A percentile compares a stretch with the other conserved stretches of the same genome.
These are phyloP conservation scores for Tachuris rubrigastra DNA, from an alignment of 2,113 vertebrate genomes.

Conservation along the genomic window DNA sequence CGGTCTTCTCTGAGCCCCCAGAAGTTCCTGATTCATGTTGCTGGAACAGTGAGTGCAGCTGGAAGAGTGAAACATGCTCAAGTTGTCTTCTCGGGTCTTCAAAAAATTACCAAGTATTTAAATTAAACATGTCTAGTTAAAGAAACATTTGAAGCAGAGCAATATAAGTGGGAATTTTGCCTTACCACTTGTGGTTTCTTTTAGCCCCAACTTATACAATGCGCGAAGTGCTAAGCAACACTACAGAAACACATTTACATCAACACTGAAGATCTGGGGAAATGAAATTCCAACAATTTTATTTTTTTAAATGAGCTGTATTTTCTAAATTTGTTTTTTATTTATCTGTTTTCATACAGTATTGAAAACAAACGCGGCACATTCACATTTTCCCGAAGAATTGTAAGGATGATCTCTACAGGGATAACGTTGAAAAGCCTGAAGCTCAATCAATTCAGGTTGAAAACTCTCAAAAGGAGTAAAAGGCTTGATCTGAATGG, in stretches of 20 bases:
- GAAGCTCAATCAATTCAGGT: slow-evolving; percentile 88
- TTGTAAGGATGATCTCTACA: slow-evolving; percentile 92
- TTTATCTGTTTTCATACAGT: slow-evolving; percentile 90
- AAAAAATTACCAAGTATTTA: slow-evolving; percentile 70
- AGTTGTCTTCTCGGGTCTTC: slow-evolving; percentile 71
- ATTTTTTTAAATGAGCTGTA: slow-evolving; percentile 85
- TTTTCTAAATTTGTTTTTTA: slow-evolving; percentile 84
- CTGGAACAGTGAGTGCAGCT: slow-evolving; percentile 66
- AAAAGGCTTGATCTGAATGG: slow-evolving; percentile 88
- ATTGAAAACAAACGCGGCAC: slow-evolving; percentile 93
- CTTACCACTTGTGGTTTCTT: slow-evolving; percentile 68
- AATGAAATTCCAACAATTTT: slow-evolving; percentile 84
- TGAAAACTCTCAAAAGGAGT: slow-evolving; percentile 89
- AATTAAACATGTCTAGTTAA: slow-evolving; percentile 75
- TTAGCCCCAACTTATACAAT: slow-evolving; percentile 78
- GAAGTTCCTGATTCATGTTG: slow-evolving; percentile 71
- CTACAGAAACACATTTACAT: slow-evolving; percentile 88
- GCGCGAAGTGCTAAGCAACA: slow-evolving; percentile 79
- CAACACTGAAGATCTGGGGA: slow-evolving; percentile 89
- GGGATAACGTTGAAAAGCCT: slow-evolving; percentile 92
- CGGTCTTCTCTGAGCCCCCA: slow-evolving; percentile 70
- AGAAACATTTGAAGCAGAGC: slow-evolving; percentile 74
- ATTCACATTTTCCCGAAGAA: slow-evolving; percentile 97
- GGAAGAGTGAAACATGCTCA: slow-evolving; percentile 80
- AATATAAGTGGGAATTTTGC: slow-evolving; percentile 64